A percentile compares a stretch with the other conserved stretches of the same genome.
These are phyloP conservation scores for Drosophila nr. fundita DNA, from an alignment of 2,888 invertebrate genomes.

Conservation along the genomic window DNA sequence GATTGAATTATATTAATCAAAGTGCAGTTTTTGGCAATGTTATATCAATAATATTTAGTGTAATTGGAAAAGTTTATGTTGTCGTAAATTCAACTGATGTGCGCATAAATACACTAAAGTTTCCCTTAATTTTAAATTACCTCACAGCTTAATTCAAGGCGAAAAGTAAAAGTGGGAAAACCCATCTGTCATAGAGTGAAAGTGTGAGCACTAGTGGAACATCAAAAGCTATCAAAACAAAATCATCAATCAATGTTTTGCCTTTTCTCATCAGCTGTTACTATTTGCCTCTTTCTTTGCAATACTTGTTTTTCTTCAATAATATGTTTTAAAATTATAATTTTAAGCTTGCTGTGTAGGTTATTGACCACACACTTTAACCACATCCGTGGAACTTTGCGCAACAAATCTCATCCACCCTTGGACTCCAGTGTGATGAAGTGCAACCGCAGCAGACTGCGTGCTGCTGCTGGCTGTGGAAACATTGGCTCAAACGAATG, in stretches of 20 bases:
- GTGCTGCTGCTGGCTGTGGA: constrained; percentile 26
- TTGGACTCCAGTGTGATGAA: constrained; percentile 9
- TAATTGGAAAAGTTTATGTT: constrained; percentile 35
- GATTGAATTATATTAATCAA: constrained; percentile 40
- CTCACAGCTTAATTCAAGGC: not conserved
- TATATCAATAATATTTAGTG: constrained; percentile 31
- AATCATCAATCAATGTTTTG: constrained; percentile 64
- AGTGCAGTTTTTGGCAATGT: constrained; percentile 10
- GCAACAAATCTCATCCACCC: constrained; percentile 49
- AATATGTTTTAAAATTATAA: constrained; percentile 10
- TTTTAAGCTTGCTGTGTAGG: constrained; percentile 11
- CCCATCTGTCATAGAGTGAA: constrained; percentile 60
- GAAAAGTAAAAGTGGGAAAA: constrained; percentile 23
- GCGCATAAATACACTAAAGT: not conserved
- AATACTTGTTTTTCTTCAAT: not conserved
- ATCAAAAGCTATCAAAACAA: constrained; percentile 57
- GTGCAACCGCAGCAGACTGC: constrained; percentile 65
- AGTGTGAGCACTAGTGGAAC: constrained; percentile 13
- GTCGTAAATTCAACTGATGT: not conserved
- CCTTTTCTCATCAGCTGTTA: constrained; percentile 18
- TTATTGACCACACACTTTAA: constrained; percentile 26
- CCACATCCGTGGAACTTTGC: constrained; percentile 68
- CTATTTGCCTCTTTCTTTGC: not conserved
- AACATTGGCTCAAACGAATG: constrained; percentile 65
- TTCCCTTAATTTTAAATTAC: not conserved